These are phyloP conservation scores for Galemys pyrenaicus DNA, from an alignment of 2,113 vertebrate species.

Conservation along the genomic window DNA sequence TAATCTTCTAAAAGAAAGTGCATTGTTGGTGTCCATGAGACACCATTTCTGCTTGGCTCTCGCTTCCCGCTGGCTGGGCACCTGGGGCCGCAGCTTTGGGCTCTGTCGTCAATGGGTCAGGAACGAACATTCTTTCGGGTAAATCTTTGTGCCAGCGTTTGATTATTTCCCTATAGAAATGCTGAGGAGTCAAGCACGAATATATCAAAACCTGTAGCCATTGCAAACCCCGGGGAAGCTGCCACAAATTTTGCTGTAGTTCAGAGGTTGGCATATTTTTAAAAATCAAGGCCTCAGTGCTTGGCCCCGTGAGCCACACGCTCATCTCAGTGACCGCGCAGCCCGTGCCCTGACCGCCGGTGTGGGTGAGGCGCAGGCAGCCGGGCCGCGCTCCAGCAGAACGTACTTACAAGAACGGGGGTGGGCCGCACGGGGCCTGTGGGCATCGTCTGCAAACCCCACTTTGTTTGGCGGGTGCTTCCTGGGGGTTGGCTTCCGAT, in stretches of 20 bases:
- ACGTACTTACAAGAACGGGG: neutral
- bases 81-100: neutral
- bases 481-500: neutral
- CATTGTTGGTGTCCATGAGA: too few species aligned
- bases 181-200: neutral
- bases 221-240: neutral
- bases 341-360: neutral
- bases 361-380: accelerated
- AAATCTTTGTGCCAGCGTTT: neutral
- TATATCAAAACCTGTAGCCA: neutral
- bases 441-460: neutral
- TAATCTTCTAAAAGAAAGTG: too few species aligned
- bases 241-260: neutral
- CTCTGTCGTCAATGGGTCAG: neutral
- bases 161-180: neutral
- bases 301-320: neutral
- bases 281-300: neutral
- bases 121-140: neutral
- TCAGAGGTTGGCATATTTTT: neutral
- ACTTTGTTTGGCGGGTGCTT: neutral
- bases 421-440: neutral
- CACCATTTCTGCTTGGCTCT: too few species aligned
- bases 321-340: neutral
- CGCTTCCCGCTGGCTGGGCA: too few species aligned
- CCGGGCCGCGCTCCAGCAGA: neutral